These are phyloP conservation scores for Trichogramma dendrolimi DNA, from an alignment of 2,888 invertebrate genomes.

Conservation along the genomic window DNA sequence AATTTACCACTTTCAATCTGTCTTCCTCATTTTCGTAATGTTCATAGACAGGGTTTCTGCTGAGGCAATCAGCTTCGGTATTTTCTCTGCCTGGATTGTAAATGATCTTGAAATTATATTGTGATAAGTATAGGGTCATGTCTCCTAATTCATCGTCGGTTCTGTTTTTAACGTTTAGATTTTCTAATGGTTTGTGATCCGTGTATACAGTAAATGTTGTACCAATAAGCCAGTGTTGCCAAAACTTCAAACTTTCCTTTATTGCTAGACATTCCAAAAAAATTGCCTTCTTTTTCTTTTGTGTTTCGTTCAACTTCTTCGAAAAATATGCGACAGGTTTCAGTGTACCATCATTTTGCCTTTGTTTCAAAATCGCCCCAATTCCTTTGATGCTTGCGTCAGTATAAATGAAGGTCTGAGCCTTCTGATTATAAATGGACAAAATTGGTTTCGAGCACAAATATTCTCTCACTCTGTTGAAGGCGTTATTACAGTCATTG, in stretches of 20 bases:
- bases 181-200: slow-evolving; percentile 33
- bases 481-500: slow-evolving; percentile 30
- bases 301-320: slow-evolving; percentile 26
- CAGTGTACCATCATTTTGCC: slow-evolving; percentile 24
- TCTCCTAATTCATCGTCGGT: slow-evolving; percentile 36
- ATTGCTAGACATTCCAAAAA: slow-evolving; percentile 35
- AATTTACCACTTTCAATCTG: slow-evolving; percentile 28
- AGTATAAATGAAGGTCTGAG: slow-evolving; percentile 34
- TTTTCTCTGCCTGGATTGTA: slow-evolving; percentile 33
- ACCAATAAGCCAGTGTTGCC: slow-evolving; percentile 32
- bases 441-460: slow-evolving; percentile 35
- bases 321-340: slow-evolving; percentile 31
- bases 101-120: slow-evolving; percentile 34
- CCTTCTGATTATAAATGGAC: slow-evolving; percentile 34
- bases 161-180: slow-evolving; percentile 33
- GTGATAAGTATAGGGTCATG: slow-evolving; percentile 33
- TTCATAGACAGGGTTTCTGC: slow-evolving; percentile 33
- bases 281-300: slow-evolving; percentile 29
- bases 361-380: slow-evolving; percentile 34
- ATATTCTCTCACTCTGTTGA: slow-evolving; percentile 29
- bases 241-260: slow-evolving; percentile 33
- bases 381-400: slow-evolving; percentile 35
- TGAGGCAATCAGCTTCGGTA: slow-evolving; percentile 31
- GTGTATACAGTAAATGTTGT: slow-evolving; percentile 20
- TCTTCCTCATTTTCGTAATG: slow-evolving; percentile 29